A percentile compares a stretch with the other conserved stretches of the same genome.
Conservation (phyloP, 2,113 vertebrate genomes). For the Tenebrosternarchus preto region DNA sequence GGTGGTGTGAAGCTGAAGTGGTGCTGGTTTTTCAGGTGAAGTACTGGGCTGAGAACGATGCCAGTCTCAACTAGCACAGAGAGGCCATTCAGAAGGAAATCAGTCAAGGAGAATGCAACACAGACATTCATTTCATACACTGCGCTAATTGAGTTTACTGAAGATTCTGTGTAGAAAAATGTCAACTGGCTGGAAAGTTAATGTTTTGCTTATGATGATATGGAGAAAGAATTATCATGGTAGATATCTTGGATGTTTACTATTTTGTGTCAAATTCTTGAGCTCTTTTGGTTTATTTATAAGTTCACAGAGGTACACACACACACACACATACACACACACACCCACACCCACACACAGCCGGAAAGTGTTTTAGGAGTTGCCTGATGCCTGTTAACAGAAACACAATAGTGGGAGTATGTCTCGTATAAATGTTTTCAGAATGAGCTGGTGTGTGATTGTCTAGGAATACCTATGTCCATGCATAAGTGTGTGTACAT, state of each 20-base stretch:
- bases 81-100: slow-evolving; percentile 24
- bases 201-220: neutral
- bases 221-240: neutral
- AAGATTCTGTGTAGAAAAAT: neutral
- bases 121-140: slow-evolving; percentile 15
- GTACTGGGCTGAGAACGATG: slow-evolving; percentile 37
- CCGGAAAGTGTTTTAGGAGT: slow-evolving; percentile 61
- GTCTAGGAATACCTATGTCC: neutral
- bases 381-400: slow-evolving; percentile 54
- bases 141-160: slow-evolving; percentile 1
- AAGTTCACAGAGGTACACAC: slow-evolving; percentile 10
- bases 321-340: slow-evolving; percentile 9
- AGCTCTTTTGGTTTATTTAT: neutral
- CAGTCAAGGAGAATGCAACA: slow-evolving; percentile 4
- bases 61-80: slow-evolving; percentile 23
- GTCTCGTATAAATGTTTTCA: slow-evolving; percentile 46
- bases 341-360: slow-evolving; percentile 8
- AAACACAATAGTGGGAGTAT: slow-evolving; percentile 61
- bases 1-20: slow-evolving; percentile 46
- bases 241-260: neutral
- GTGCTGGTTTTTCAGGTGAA: slow-evolving; percentile 27
- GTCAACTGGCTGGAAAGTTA: neutral
- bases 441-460: slow-evolving; percentile 9
- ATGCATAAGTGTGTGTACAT: neutral
- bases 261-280: neutral